Evolutionary conservation across 2,113 vertebrate species (phyloP), one percentile per base, ranked within the genome.

Genomic region (Aptenodytes patagonicus): DNA sequence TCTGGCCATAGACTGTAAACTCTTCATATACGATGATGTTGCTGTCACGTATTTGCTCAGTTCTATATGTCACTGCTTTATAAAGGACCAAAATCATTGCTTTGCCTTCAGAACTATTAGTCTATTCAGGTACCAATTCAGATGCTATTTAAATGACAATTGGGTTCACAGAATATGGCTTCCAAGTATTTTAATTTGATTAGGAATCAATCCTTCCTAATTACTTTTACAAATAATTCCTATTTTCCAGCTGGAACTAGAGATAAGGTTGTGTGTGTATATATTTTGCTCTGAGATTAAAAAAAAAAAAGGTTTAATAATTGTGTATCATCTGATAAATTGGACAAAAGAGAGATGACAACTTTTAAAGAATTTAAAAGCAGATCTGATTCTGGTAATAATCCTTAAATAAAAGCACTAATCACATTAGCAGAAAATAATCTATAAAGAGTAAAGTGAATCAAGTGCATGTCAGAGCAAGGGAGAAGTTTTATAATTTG

Each of bases 191-290:
- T 95, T 95, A 95, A 97, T 97, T 95, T 97, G 80, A 95, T 95
- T 95, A 90, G 62, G 70, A 90, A 93, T 89, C 93, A 94, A 91
- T 95, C 94, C 75, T 87, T 91, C 80, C 60, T 97, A 97, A 97
- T 95, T 97, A 93, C 84, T 95, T 95, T 91, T 95, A 91, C 93
- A 95, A 97, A 95, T 97, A 96, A 95, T 94, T 95, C 87, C n/a
- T 77, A 42, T 95, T 97, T 95, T 94, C 94, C 95, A 97, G 66
- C 95, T 97, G 96, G 95, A 93, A 95, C 31, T 44, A 70, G 87
- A 96, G 95, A 97, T 97, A 95, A 96, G 95, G 84, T 61, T 96
- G 36, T 76, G 19, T 36, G 34, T 89, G 55, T 72, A 79, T 93
- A 52, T 76, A 65, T 91, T 85, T 96, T 95, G 25, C 49, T 79